phyloP scores from a whole-genome alignment of 2,113 vertebrate species.

The Hirundichthys speculiger region DNA sequence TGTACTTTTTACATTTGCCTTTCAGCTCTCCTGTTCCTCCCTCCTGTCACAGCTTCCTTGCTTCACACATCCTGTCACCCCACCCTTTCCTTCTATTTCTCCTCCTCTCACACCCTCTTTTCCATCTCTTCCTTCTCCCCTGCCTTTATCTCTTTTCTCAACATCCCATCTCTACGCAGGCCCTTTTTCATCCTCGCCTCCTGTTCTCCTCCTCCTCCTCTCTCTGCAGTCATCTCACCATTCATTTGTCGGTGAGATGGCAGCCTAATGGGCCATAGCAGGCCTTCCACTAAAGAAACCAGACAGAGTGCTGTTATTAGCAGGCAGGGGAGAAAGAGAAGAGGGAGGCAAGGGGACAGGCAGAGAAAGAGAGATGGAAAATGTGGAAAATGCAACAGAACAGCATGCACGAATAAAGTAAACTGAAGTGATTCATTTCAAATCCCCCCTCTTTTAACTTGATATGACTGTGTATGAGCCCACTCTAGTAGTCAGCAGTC shows the following conservation, averaged over 20 bases:
- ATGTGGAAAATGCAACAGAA: constrained; percentile 22
- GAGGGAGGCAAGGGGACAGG: constrained; percentile 11
- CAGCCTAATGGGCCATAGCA: constrained; percentile 79
- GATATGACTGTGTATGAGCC: background rate
- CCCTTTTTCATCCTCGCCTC: constrained; percentile 14
- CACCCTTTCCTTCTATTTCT: background rate
- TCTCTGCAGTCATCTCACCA: constrained; percentile 73
- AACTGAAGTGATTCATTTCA: constrained; percentile 52
- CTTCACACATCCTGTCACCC: constrained; percentile 33
- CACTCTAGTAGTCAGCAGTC: background rate
- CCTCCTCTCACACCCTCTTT: background rate
- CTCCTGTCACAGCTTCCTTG: constrained; percentile 25
- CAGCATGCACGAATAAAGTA: background rate
- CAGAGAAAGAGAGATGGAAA: constrained; percentile 7
- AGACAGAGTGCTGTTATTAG: constrained; percentile 70
- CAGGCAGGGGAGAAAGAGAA: constrained; percentile 37
- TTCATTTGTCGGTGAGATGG: constrained; percentile 69
- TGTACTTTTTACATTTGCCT: constrained; percentile 76
- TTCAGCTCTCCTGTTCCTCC: constrained; percentile 57
- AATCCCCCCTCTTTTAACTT: constrained; percentile 7
- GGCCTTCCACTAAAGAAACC: constrained; percentile 62
- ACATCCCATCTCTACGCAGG: constrained; percentile 3
- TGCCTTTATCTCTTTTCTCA: constrained; percentile 23
- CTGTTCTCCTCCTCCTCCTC: constrained; percentile 23
- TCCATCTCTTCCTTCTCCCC: background rate